Evolutionary conservation across 2,113 vertebrate species (phyloP).

Genomic region (Erythrocercus mccallii): DNA sequence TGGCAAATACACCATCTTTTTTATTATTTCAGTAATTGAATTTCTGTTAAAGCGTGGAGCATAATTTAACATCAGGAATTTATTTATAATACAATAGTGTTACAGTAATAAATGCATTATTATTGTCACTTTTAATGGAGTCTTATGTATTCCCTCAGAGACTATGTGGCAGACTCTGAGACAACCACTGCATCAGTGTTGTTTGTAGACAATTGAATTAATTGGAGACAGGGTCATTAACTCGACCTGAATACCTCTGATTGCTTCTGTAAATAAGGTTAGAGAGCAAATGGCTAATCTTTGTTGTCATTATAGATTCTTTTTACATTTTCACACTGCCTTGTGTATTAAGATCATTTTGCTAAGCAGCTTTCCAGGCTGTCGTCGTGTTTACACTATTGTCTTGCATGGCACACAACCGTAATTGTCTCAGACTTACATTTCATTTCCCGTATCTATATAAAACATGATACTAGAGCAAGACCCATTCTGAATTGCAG

Average conservation of each 20-base stretch:
- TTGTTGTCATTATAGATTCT: constrained; percentile 77
- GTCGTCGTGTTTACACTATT: constrained; percentile 68
- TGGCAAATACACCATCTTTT: constrained; percentile 75
- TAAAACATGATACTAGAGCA: constrained; percentile 64
- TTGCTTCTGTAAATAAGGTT: constrained; percentile 82
- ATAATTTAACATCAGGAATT: constrained; percentile 81
- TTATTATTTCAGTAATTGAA: constrained; percentile 86
- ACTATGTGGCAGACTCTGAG: constrained; percentile 70
- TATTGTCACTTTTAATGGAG: constrained; percentile 80
- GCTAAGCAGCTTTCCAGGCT: constrained; percentile 73
- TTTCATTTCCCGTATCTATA: constrained; percentile 73
- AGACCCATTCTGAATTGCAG: constrained; percentile 56
- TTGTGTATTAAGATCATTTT: constrained; percentile 81
- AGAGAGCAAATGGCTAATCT: constrained; percentile 81
- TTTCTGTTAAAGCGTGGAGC: constrained; percentile 78
- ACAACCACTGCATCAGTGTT: constrained; percentile 75
- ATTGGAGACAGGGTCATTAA: constrained; percentile 84
- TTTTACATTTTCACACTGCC: constrained; percentile 79
- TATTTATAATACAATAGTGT: constrained; percentile 81
- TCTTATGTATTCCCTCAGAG: constrained; percentile 74
- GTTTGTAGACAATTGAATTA: constrained; percentile 85
- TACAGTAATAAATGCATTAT: constrained; percentile 81
- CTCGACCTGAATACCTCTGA: constrained; percentile 82
- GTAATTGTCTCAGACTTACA: constrained; percentile 74
- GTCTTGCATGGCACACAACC: constrained; percentile 59